A percentile compares a stretch with the other conserved stretches of the same genome.
These are phyloP conservation scores for Lepus townsendii DNA, from an alignment of 2,797 vertebrate genomes.

Conservation along the genomic window DNA sequence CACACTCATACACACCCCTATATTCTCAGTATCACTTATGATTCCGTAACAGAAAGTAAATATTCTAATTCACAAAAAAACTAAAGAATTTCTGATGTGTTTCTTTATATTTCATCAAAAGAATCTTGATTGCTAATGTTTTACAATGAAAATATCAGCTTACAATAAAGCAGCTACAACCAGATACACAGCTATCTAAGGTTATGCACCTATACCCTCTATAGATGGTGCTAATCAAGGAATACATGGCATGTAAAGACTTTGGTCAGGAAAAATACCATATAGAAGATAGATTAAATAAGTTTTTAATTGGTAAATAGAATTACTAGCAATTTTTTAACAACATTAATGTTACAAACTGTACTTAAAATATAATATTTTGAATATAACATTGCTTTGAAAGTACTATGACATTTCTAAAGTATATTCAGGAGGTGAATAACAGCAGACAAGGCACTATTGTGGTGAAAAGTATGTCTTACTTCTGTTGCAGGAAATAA, in stretches of 20 bases:
- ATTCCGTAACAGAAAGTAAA: background rate
- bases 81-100: background rate
- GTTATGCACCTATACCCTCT: background rate
- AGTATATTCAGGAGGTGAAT: background rate
- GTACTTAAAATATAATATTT: background rate
- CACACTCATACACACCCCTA: no score
- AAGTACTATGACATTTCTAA: background rate
- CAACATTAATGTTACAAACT: background rate
- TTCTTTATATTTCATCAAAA: conserved; percentile 53
- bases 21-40: background rate
- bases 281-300: background rate
- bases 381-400: background rate
- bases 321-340: background rate
- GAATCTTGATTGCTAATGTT: background rate
- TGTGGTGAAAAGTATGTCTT: background rate
- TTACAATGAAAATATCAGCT: background rate
- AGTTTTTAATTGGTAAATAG: background rate
- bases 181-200: background rate
- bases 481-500: conserved; percentile 30
- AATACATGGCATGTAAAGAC: background rate
- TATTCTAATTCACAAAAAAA: background rate
- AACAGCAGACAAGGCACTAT: background rate
- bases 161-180: background rate
- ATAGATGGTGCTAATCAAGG: background rate
- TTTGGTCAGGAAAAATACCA: background rate